phyloP scores from a whole-genome alignment of 2,797 vertebrate species.

The Tokudaia muenninki region DNA sequence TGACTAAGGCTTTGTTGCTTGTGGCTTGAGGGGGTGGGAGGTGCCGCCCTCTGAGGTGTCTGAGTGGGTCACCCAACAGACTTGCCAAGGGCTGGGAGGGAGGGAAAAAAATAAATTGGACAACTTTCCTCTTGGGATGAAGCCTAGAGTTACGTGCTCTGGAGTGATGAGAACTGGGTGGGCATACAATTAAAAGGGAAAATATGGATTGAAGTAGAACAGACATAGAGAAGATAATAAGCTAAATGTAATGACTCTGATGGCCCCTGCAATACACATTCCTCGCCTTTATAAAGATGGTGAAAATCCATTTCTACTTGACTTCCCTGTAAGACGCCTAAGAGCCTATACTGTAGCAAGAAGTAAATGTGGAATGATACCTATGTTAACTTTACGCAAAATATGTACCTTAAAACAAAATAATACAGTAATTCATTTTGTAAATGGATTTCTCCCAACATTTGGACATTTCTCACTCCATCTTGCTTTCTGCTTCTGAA shows the following conservation, averaged over 20 bases:
- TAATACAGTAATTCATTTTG: neutral
- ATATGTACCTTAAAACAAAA: neutral
- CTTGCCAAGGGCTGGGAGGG: constrained; percentile 66
- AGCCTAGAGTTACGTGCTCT: constrained; percentile 22
- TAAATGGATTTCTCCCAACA: neutral
- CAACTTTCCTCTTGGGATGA: constrained; percentile 38
- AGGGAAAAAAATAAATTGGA: constrained; percentile 62
- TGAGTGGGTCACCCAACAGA: constrained; percentile 56
- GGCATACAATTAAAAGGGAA: neutral
- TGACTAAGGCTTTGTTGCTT: constrained; percentile 77
- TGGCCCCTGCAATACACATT: neutral
- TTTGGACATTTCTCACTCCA: neutral
- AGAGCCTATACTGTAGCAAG: neutral
- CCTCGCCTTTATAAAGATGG: neutral
- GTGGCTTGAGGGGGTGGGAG: constrained; percentile 78
- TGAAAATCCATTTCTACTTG: neutral
- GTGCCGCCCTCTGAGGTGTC: constrained; percentile 73
- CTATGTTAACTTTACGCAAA: neutral
- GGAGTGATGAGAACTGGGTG: constrained; percentile 63
- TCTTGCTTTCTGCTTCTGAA: neutral
- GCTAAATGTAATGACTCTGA: neutral
- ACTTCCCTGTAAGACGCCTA: neutral
- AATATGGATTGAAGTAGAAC: neutral
- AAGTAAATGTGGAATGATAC: neutral
- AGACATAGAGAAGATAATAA: neutral